A percentile compares a stretch with the other conserved stretches of the same genome.
These are phyloP conservation scores for Drepana arcuata DNA, from an alignment of 1,140 invertebrate species.

Conservation along the genomic window DNA sequence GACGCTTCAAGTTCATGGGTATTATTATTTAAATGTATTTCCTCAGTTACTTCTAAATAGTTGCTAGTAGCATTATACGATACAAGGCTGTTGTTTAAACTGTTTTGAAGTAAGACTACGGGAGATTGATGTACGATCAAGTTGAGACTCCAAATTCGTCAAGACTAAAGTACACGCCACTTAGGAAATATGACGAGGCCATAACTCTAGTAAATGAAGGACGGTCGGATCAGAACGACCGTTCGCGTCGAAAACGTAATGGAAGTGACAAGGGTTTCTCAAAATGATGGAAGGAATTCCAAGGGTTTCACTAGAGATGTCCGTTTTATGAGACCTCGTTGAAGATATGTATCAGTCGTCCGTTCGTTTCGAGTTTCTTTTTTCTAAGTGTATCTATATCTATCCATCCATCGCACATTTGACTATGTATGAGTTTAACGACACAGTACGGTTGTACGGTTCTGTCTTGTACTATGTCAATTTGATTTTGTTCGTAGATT, in stretches of 20 bases:
- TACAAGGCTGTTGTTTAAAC: too few species aligned
- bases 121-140: conserved; percentile 23
- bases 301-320: conserved; percentile 35
- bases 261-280: conserved; percentile 64
- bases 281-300: conserved; percentile 59
- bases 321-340: conserved; percentile 40
- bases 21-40: too few species aligned
- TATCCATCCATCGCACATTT: conserved; percentile 7
- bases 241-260: conserved; percentile 43
- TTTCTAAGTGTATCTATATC: too few species aligned
- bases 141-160: conserved; percentile 31
- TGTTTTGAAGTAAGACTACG: conserved; percentile 5
- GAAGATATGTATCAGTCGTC: conserved; percentile 38
- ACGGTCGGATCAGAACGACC: conserved; percentile 39
- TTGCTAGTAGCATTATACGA: too few species aligned
- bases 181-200: conserved; percentile 50
- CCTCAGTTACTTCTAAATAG: too few species aligned
- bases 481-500: too few species aligned
- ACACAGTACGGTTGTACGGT: too few species aligned
- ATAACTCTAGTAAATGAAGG: conserved; percentile 58
- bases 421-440: background rate
- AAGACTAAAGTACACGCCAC: conserved; percentile 31
- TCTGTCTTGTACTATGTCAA: too few species aligned
- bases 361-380: conserved; percentile 8
- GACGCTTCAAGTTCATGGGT: too few species aligned